Evolutionary conservation across 2,888 invertebrate genomes (phyloP).

Genomic region (Beris chalybata): DNA sequence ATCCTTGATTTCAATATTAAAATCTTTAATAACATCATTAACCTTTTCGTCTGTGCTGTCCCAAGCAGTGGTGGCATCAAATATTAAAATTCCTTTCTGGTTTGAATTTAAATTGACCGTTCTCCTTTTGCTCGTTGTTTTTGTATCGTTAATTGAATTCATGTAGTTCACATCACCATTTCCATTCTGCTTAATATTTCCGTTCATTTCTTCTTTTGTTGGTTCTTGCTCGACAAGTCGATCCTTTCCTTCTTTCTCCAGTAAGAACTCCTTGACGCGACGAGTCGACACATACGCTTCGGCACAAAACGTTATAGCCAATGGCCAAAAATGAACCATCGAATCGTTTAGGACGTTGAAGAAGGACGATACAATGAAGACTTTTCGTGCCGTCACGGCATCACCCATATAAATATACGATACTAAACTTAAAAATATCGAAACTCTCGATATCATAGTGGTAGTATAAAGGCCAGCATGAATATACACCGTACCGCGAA

Average conservation of each 20-base stretch:
- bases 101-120: constrained; percentile 36
- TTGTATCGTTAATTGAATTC: constrained; percentile 30
- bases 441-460: constrained; percentile 76
- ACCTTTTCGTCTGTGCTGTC: constrained; percentile 20
- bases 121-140: constrained; percentile 22
- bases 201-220: constrained; percentile 46
- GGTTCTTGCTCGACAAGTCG: constrained; percentile 10
- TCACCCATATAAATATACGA: constrained; percentile 68
- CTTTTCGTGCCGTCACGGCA: constrained; percentile 71
- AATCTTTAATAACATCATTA: constrained; percentile 23
- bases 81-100: constrained; percentile 33
- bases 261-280: constrained; percentile 69
- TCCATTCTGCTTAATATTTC: constrained; percentile 43
- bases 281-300: constrained; percentile 75
- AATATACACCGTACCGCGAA: constrained; percentile 68
- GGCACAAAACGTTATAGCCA: constrained; percentile 73
- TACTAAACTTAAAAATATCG: constrained; percentile 74
- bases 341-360: constrained; percentile 78
- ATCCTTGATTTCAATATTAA: constrained; percentile 36
- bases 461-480: constrained; percentile 70
- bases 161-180: constrained; percentile 34
- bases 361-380: constrained; percentile 78
- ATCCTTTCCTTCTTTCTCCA: constrained; percentile 52
- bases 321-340: constrained; percentile 79
- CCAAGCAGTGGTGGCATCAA: constrained; percentile 34